Evolutionary conservation across 2,113 vertebrate species (phyloP).

Genomic region (Apodemus speciosus): DNA sequence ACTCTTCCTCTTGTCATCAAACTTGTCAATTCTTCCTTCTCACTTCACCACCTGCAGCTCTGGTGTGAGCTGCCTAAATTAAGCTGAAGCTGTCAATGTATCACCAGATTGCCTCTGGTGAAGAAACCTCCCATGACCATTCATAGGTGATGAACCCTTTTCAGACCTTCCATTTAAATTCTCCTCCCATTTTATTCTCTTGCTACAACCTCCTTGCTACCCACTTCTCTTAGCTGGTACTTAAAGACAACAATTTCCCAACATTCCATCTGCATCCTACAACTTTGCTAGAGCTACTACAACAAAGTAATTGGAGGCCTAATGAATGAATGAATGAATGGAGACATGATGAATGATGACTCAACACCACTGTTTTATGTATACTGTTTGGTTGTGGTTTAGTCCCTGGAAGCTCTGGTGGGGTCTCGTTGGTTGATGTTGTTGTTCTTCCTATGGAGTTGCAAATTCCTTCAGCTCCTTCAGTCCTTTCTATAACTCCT

Average conservation of each 20-base stretch:
- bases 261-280: not conserved
- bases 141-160: not conserved
- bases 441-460: too few species aligned
- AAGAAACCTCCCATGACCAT: not conserved
- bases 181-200: not conserved
- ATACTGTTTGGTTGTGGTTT: too few species aligned
- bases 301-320: not conserved
- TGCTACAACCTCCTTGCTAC: too few species aligned
- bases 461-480: too few species aligned
- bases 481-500: too few species aligned
- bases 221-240: not conserved
- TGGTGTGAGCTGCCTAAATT: not conserved
- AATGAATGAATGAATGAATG: not conserved
- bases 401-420: too few species aligned
- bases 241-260: not conserved
- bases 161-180: not conserved
- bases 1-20: not conserved
- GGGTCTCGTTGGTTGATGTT: too few species aligned
- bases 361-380: too few species aligned
- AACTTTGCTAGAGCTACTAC: not conserved
- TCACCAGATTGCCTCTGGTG: not conserved
- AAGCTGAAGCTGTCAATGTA: not conserved
- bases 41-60: not conserved
- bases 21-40: not conserved
- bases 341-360: not conserved